These are phyloP conservation scores for Argyrosomus regius DNA, from an alignment of 2,797 vertebrate species.

Conservation along the genomic window DNA sequence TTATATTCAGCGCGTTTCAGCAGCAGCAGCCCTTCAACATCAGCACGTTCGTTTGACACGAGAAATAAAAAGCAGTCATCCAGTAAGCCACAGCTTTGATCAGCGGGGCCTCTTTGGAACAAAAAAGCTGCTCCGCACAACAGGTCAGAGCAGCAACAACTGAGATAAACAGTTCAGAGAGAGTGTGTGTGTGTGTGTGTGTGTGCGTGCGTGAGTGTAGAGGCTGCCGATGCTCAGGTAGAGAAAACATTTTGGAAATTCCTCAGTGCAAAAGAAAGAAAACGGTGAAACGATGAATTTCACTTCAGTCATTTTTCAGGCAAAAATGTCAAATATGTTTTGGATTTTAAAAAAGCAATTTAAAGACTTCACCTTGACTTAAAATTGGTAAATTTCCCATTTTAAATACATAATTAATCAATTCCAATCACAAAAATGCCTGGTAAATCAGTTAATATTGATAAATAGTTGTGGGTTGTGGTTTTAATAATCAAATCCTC, in stretches of 20 bases:
- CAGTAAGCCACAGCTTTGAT: slow-evolving; percentile 29
- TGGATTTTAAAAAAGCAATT: background rate
- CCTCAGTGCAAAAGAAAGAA: background rate
- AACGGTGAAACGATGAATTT: background rate
- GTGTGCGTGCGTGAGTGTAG: background rate
- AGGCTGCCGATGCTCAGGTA: background rate
- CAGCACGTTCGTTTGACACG: slow-evolving; percentile 58
- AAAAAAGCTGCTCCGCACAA: slow-evolving; percentile 48
- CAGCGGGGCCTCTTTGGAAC: slow-evolving; percentile 49
- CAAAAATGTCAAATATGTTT: background rate
- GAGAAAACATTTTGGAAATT: background rate
- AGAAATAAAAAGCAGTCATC: slow-evolving; percentile 44
- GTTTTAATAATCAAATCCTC: no score
- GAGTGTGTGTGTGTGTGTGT: background rate
- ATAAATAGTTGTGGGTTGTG: no score
- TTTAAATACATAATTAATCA: background rate
- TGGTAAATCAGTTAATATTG: background rate
- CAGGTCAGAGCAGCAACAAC: slow-evolving; percentile 17
- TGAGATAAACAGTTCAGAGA: background rate
- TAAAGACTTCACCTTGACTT: background rate
- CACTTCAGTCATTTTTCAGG: background rate
- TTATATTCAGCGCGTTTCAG: slow-evolving; percentile 8
- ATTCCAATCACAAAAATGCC: background rate
- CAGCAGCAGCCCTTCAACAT: slow-evolving; percentile 45
- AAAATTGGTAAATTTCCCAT: no score